Base-by-base conservation (phyloP, 2,797 vertebrate genomes). In the Champsocephalus gunnari region DNA sequence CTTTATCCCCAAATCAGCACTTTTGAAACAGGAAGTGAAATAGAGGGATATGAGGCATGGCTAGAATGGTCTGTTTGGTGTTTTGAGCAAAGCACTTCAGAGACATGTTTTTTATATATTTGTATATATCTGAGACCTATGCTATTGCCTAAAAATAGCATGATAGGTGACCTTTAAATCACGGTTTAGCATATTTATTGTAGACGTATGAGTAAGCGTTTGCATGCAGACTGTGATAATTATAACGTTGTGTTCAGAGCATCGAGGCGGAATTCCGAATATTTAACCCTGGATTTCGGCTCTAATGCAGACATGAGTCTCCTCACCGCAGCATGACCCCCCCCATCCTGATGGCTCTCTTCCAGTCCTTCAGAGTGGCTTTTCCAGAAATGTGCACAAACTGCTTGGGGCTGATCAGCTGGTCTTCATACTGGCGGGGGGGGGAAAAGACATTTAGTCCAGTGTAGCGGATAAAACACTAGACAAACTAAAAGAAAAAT, bases 351-450 rank as follows among this genome's bases (percentile, higher is more conserved):
- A 99, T 99, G 78, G 98, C 98, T 93, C 98, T 94, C 90, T 99
- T 99, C 98, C 98, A 99, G 88, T 99, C 98, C 86, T 99, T 99
- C 73, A 99, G 89, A 11, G 98, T 99, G 69, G 98, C 98, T 88
- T 99, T 99, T 76, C 98, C 98, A 82, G 98, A 98, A 85, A 99
- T 94, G 89, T 99, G 97, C 83, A 99, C 98, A 93, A 99, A 99
- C 92, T 99, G 97, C 91, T 99, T 99, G 0, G 98, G 98, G 85
- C 98, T 99, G 88, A 99, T 99, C 86, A 99, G 90, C 63, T 99
- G 97, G 81, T 99, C 97, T 86, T 98, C 97, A 91, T 98, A 99
- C 98, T 99, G 9, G 84, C 34, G 67, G 56, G 66, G 75, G 0
- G 12, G 49, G 0, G 0, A 12, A 12, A 5, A n/a, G 50, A 21